A percentile compares a stretch with the other conserved stretches of the same genome.
These are phyloP conservation scores for Rotaria sp. DNA, from an alignment of 2,888 invertebrate species.

Conservation along the genomic window DNA sequence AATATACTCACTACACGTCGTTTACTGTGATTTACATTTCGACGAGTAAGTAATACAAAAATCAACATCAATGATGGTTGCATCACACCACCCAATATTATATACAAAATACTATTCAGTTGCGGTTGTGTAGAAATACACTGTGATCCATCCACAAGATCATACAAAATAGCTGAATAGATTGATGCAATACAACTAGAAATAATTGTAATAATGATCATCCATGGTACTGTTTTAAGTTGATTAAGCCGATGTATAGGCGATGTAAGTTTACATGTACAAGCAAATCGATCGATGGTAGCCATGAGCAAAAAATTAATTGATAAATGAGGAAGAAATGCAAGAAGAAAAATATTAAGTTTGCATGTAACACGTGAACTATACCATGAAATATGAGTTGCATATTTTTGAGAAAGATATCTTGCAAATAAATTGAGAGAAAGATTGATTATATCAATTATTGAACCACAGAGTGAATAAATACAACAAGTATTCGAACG, in stretches of 20 bases:
- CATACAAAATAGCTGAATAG: not conserved
- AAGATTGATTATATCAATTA: not conserved
- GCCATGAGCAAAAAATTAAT: not conserved
- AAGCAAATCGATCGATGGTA: not conserved
- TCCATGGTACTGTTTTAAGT: not conserved
- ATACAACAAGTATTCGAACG: not conserved
- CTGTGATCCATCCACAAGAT: not conserved
- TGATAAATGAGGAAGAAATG: not conserved
- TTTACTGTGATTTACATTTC: not conserved
- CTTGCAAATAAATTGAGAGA: not conserved
- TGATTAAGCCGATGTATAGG: not conserved
- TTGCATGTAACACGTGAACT: not conserved
- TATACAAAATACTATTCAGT: not conserved
- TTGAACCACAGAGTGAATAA: not conserved
- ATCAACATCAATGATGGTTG: not conserved
- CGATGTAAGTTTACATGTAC: not conserved
- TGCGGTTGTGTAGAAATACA: not conserved
- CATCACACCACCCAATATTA: not conserved
- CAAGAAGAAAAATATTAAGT: not conserved
- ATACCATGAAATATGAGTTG: not conserved
- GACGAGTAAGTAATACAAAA: not conserved
- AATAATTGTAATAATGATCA: not conserved
- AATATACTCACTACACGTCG: not conserved
- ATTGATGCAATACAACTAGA: not conserved
- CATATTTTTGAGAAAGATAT: not conserved